A percentile compares a stretch with the other conserved stretches of the same genome.
These are phyloP conservation scores for Holothuria scabra DNA, from an alignment of 53 echinoderm and acorn worm species.

Conservation along the genomic window DNA sequence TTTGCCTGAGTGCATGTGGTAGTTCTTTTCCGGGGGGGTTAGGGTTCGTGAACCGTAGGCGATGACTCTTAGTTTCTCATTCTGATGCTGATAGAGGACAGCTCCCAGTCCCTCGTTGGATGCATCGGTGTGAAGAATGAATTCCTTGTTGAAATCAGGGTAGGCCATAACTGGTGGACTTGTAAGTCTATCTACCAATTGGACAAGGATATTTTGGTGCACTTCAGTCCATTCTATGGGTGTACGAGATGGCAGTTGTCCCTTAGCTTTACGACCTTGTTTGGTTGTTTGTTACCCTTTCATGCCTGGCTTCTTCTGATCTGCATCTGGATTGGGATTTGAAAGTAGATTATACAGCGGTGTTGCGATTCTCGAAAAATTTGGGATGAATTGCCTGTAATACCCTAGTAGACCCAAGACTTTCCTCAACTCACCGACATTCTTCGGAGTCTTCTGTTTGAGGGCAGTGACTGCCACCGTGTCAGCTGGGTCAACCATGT, in stretches of 20 bases:
- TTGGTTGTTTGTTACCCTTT: neutral
- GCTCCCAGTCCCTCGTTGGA: constrained; percentile 64
- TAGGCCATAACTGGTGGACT: constrained; percentile 25
- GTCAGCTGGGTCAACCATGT: constrained; percentile 25
- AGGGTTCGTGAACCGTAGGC: constrained; percentile 48
- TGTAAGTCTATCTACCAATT: neutral
- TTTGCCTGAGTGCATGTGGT: constrained; percentile 57
- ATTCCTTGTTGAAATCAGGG: constrained; percentile 49
- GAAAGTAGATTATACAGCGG: constrained; percentile 49
- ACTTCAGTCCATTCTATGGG: neutral
- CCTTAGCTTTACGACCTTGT: neutral
- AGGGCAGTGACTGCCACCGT: constrained; percentile 8
- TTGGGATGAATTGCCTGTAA: no score
- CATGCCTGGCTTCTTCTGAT: neutral
- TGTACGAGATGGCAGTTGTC: neutral
- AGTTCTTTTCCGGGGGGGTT: constrained; percentile 59
- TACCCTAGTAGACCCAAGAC: no score
- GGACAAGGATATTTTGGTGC: neutral
- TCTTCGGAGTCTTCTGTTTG: constrained; percentile 46
- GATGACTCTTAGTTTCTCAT: no score
- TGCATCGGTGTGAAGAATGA: constrained; percentile 55
- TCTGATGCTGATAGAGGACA: constrained; percentile 42
- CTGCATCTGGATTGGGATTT: neutral
- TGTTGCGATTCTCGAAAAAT: constrained; percentile 54
- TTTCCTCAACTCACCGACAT: no score